Evolutionary conservation across 2,113 vertebrate species (phyloP), one percentile per base, ranked within the genome.

Genomic region (Bubalus kerabau): DNA sequence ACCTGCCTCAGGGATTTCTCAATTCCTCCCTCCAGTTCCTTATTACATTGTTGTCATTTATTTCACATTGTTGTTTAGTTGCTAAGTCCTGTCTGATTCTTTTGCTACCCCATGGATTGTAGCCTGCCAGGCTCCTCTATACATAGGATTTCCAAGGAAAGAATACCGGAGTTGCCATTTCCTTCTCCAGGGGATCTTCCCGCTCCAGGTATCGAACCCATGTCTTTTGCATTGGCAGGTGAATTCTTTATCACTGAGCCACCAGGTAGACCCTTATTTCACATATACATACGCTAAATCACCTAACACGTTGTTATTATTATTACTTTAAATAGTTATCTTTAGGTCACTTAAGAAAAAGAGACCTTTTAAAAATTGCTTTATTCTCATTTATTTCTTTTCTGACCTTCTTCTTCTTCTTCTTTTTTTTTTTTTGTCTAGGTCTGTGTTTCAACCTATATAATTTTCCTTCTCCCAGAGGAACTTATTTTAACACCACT

Each of bases 171-270:
- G 71, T 76, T 76, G 71, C 23, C 36, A 24, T 76, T 76, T 43
- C 36, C 36, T 76, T 76, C 36, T 76, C 12, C 36, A 74, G 71
- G 36, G 3, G 11, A 74, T 74, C 71, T 43, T 74, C 36, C 36
- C 0, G 0, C 11, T 43, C 71, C 71, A 76, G 67, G 19, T 11
- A 12, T 71, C 0, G 0, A 71, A 40, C 67, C n/a, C 67, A 40
- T 40, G 67, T 40, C 67, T 71, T 19, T 5, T 71, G 19, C n/a
- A 71, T 40, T 40, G n/a, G n/a, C 67, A 71, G 19, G n/a, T 40
- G n/a, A 71, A 71, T 71, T 71, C 64, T 71, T 36, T 36, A 71
- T 36, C 19, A 71, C n/a, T 40, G 67, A 71, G 67, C n/a, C 67
- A 71, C n/a, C 19, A 71, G 67, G 67, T 36, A 71, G 23, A 71